Percentiles rank a stretch among this genome's conserved stretches.
These are phyloP conservation scores for Brachyhypopomus gauderio DNA, from an alignment of 2,113 vertebrate genomes.

Conservation along the genomic window DNA sequence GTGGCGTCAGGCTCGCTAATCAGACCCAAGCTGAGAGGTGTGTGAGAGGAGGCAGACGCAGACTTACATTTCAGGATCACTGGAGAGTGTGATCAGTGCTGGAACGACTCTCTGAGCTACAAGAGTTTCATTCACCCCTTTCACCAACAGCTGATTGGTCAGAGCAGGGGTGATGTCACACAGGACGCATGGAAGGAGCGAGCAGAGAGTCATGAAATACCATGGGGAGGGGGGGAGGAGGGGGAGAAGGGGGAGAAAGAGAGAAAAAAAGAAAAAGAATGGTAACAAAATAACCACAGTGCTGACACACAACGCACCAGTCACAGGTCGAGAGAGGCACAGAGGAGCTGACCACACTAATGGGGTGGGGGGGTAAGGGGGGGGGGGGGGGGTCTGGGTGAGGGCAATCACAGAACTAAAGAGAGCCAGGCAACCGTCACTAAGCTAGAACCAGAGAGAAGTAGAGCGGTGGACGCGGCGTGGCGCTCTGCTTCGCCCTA, in stretches of 20 bases:
- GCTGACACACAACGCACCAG: slow-evolving; percentile 29
- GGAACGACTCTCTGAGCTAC: slow-evolving; percentile 99
- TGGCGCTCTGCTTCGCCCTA: too few species aligned
- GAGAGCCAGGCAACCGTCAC: slow-evolving; percentile 80
- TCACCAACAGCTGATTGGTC: slow-evolving; percentile 99
- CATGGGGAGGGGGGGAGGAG: slow-evolving; percentile 70
- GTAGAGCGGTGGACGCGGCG: neutral
- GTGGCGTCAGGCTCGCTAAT: slow-evolving; percentile 61
- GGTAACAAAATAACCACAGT: slow-evolving; percentile 63
- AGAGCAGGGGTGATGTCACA: slow-evolving; percentile 81
- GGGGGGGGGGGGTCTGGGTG: slow-evolving; percentile 62
- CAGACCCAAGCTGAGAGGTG: slow-evolving; percentile 67
- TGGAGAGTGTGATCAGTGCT: slow-evolving; percentile 99
- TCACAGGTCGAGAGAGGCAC: slow-evolving; percentile 42
- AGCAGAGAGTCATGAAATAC: slow-evolving; percentile 82
- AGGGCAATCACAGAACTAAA: slow-evolving; percentile 75
- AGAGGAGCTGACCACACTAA: slow-evolving; percentile 53
- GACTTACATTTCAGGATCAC: slow-evolving; percentile 99
- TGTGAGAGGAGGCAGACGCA: slow-evolving; percentile 75
- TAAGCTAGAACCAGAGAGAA: slow-evolving; percentile 60
- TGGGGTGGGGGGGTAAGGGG: too few species aligned
- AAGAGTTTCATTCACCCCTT: slow-evolving; percentile 99
- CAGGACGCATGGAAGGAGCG: slow-evolving; percentile 83
- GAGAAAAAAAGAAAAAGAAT: slow-evolving; percentile 74
- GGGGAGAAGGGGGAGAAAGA: slow-evolving; percentile 48